Conservation (phyloP, 2,113 vertebrate species). For the Catharus minimus region DNA sequence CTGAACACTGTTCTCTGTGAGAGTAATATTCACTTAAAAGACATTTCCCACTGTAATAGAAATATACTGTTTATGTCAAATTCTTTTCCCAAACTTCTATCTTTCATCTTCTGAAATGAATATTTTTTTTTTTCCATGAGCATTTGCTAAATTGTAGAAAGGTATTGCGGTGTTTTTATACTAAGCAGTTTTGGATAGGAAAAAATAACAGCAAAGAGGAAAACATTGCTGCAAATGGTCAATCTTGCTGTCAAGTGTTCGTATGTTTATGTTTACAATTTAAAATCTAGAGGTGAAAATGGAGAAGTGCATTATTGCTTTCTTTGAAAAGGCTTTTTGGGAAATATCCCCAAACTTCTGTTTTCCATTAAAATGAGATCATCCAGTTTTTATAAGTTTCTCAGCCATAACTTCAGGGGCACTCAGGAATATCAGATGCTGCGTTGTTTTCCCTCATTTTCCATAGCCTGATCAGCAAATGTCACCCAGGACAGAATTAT, state of each 20-base stretch:
- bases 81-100: not conserved
- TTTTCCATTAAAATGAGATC: conserved; percentile 10
- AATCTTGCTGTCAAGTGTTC: conserved; percentile 14
- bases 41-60: not conserved
- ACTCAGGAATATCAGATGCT: conserved; percentile 62
- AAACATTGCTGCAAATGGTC: conserved; percentile 32
- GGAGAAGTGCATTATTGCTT: conserved; percentile 22
- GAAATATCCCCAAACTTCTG: not conserved
- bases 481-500: not conserved
- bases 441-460: conserved; percentile 47
- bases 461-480: not conserved
- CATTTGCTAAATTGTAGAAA: conserved; percentile 15
- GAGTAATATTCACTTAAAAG: not conserved
- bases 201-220: conserved; percentile 22
- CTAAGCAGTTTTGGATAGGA: not conserved
- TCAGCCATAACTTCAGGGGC: conserved; percentile 56
- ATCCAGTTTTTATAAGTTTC: conserved; percentile 68
- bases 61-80: conserved; percentile 10
- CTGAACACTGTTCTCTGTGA: not conserved
- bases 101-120: conserved; percentile 24
- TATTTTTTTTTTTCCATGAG: not conserved
- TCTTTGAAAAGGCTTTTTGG: conserved; percentile 23
- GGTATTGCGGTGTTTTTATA: not conserved
- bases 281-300: conserved; percentile 22
- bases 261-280: conserved; percentile 26